These are phyloP conservation scores for Luperina testacea DNA, from an alignment of 2,888 invertebrate species.

Conservation along the genomic window DNA sequence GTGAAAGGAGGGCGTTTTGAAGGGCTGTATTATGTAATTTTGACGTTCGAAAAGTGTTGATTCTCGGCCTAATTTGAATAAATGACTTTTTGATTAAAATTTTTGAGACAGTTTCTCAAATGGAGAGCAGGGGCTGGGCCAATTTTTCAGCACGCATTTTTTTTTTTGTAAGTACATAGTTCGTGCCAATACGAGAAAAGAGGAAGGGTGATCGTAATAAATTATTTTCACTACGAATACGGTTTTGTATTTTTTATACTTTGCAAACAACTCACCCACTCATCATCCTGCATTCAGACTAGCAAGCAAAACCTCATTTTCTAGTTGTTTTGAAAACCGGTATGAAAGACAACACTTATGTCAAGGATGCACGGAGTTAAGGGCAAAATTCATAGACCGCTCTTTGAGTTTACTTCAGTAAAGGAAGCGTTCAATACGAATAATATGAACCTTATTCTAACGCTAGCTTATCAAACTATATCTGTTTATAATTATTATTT, in stretches of 20 bases:
- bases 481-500: background rate
- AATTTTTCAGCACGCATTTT: background rate
- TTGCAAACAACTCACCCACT: background rate
- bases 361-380: slow-evolving; percentile 2
- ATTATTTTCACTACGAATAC: too few relatives aligned
- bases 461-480: too few relatives aligned
- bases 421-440: background rate
- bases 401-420: background rate
- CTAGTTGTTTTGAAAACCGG: slow-evolving; percentile 15
- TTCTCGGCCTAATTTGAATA: background rate
- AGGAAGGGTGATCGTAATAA: background rate
- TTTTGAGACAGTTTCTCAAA: background rate
- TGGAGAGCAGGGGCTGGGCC: background rate
- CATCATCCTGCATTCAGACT: background rate
- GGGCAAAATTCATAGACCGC: background rate
- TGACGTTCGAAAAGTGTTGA: background rate
- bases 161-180: background rate
- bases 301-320: slow-evolving; percentile 17
- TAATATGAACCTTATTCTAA: background rate
- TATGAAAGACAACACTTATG: background rate
- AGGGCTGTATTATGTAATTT: background rate
- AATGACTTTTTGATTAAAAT: background rate
- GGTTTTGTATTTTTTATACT: background rate
- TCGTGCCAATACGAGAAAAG: background rate
- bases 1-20: background rate